A percentile compares a stretch with the other conserved stretches of the same genome.
These are phyloP conservation scores for Andrena fulva DNA, from an alignment of 2,888 invertebrate species.

Conservation along the genomic window DNA sequence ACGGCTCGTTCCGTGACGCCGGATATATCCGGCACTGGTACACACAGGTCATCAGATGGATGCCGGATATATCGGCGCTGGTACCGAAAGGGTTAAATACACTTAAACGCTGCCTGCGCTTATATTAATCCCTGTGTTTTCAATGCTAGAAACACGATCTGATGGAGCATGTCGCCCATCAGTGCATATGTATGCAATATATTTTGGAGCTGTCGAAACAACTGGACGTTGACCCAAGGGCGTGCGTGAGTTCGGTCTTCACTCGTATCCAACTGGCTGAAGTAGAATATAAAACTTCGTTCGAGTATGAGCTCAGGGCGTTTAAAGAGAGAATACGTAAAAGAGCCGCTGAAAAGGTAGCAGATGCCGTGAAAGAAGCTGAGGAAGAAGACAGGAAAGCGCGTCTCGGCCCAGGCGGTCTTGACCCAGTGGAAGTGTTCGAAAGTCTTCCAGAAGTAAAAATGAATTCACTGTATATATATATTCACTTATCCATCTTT, in stretches of 20 bases:
- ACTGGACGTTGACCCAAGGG: slow-evolving; percentile 95
- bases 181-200: slow-evolving; percentile 99
- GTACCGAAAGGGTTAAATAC: background rate
- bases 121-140: slow-evolving; percentile 19
- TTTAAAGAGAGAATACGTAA: slow-evolving; percentile 95
- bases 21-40: no score
- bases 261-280: slow-evolving; percentile 96
- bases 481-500: background rate
- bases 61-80: no score
- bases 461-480: slow-evolving; percentile 2
- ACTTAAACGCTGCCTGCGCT: background rate
- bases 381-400: slow-evolving; percentile 94
- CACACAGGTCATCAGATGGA: no score
- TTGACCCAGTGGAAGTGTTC: slow-evolving; percentile 99
- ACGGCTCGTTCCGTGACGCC: no score
- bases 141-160: slow-evolving; percentile 93
- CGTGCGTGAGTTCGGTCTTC: slow-evolving; percentile 96
- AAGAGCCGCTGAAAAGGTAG: slow-evolving; percentile 94
- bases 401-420: slow-evolving; percentile 97
- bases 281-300: slow-evolving; percentile 95
- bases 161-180: slow-evolving; percentile 98
- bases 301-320: slow-evolving; percentile 95
- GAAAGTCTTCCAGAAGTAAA: slow-evolving; percentile 95
- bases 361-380: slow-evolving; percentile 93
- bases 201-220: slow-evolving; percentile 98